These are phyloP conservation scores for Muscina levida DNA, from an alignment of 2,888 invertebrate species.

Conservation along the genomic window DNA sequence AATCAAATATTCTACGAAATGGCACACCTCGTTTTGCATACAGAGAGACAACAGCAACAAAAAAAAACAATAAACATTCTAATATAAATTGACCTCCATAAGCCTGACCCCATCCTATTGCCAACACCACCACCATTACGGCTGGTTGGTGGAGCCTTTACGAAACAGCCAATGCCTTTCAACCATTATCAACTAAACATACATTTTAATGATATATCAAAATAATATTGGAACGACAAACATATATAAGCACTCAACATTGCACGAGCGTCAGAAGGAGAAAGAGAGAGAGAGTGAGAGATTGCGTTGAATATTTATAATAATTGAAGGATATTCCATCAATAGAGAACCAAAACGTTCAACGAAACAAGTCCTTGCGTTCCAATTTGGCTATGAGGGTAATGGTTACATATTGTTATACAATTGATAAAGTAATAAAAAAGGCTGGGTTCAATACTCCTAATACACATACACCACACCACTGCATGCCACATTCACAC, in stretches of 20 bases:
- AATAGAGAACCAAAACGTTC: constrained; percentile 67
- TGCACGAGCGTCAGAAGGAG: not conserved
- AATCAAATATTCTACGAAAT: constrained; percentile 56
- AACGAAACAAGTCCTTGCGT: constrained; percentile 31
- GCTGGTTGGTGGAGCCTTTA: not conserved
- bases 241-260: not conserved
- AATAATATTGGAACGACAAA: constrained; percentile 58
- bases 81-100: constrained; percentile 1
- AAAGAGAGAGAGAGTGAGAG: constrained; percentile 19
- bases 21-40: constrained; percentile 47
- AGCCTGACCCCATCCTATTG: constrained; percentile 36
- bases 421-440: constrained; percentile 64
- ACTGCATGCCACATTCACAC: constrained; percentile 19
- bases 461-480: constrained; percentile 32
- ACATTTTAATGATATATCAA: constrained; percentile 67
- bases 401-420: constrained; percentile 59
- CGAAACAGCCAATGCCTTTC: not conserved
- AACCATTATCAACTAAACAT: constrained; percentile 23
- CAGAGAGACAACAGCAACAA: constrained; percentile 1
- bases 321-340: constrained; percentile 78
- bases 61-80: constrained; percentile 8
- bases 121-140: not conserved
- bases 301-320: constrained; percentile 77
- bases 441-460: constrained; percentile 60
- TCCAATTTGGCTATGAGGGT: constrained; percentile 29